These are phyloP conservation scores for Callosobruchus maculatus DNA, from an alignment of 2,888 invertebrate species.

Conservation along the genomic window DNA sequence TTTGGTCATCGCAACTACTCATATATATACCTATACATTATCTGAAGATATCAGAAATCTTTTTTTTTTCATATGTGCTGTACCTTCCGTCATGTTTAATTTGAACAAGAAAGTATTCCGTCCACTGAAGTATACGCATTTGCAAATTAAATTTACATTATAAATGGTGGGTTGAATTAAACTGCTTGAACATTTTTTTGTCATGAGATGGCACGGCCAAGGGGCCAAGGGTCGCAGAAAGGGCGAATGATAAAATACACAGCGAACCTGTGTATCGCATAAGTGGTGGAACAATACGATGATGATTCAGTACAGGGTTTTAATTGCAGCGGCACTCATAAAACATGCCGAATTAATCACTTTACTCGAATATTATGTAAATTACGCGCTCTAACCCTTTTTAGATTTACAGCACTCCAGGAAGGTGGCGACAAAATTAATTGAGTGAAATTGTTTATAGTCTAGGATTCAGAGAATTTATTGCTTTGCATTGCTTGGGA, in stretches of 20 bases:
- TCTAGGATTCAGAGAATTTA: not conserved
- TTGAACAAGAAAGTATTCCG: too few relatives aligned
- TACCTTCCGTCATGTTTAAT: too few relatives aligned
- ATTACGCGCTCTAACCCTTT: slow-evolving; percentile 31
- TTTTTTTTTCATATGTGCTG: too few relatives aligned
- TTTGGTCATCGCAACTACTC: too few relatives aligned
- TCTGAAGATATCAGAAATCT: too few relatives aligned
- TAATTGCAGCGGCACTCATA: slow-evolving; percentile 17
- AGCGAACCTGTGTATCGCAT: slow-evolving; percentile 8
- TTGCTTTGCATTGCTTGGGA: not conserved
- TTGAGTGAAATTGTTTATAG: slow-evolving; percentile 20
- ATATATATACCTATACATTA: too few relatives aligned
- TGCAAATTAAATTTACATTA: too few relatives aligned
- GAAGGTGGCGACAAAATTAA: slow-evolving; percentile 30
- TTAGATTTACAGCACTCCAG: slow-evolving; percentile 23
- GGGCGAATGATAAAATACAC: not conserved
- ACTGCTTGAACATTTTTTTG: too few relatives aligned
- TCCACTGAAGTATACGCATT: too few relatives aligned
- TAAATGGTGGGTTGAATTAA: too few relatives aligned
- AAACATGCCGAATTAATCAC: slow-evolving; percentile 28
- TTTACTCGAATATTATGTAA: slow-evolving; percentile 31
- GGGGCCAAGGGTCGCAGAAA: not conserved
- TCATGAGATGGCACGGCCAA: not conserved
- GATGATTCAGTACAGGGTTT: slow-evolving; percentile 19
- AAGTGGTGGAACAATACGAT: slow-evolving; percentile 22